phyloP scores from a whole-genome alignment of 1,140 invertebrate genomes.

The Probaryconus sp. region DNA sequence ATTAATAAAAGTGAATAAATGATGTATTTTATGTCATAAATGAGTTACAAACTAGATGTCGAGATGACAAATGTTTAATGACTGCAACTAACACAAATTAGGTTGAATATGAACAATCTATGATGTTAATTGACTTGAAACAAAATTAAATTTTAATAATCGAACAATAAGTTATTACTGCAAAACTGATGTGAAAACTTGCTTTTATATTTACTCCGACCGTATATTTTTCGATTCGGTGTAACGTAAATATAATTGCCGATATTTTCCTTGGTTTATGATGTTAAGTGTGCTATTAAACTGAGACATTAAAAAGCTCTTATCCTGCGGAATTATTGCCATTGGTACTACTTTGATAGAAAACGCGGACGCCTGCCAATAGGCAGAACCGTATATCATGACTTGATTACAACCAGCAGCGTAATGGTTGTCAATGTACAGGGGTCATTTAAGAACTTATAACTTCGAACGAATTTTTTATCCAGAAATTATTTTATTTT shows the following conservation, averaged over 20 bases:
- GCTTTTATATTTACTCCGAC: conserved; percentile 9
- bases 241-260: conserved; percentile 30
- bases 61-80: conserved; percentile 1
- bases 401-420: neutral
- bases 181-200: conserved; percentile 9
- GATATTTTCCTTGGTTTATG: conserved; percentile 40
- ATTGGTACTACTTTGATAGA: conserved; percentile 18
- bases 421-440: conserved; percentile 9
- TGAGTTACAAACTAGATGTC: too few relatives aligned
- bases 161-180: conserved; percentile 19
- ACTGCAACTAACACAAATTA: conserved; percentile 1
- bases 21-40: neutral
- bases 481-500: too few relatives aligned
- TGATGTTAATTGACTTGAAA: conserved; percentile 3
- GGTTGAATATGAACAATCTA: conserved; percentile 16
- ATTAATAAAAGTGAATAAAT: too few relatives aligned
- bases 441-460: conserved; percentile 8
- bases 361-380: conserved; percentile 32
- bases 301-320: conserved; percentile 45
- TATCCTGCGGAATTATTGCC: conserved; percentile 25
- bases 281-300: conserved; percentile 26
- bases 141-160: conserved; percentile 25
- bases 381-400: conserved; percentile 16
- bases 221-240: conserved; percentile 12
- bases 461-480: too few relatives aligned